Base-by-base conservation (phyloP, 2,888 invertebrate genomes). In the Neria commutata region DNA sequence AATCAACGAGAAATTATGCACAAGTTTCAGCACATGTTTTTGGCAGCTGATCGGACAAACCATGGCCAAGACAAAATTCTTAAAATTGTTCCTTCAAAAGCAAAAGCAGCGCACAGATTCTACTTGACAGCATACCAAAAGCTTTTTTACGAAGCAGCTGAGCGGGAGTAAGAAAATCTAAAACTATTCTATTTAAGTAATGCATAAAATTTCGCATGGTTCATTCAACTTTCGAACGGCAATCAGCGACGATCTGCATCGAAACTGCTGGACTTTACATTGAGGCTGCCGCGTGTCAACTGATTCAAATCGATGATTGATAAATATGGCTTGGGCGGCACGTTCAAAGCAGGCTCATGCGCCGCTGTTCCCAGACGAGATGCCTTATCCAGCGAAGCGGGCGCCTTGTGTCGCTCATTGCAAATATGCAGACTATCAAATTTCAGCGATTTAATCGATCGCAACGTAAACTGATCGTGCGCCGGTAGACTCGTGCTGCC, bases 251-350 rank as follows among this genome's bases (percentile, higher is more conserved):
- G 54, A 29, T 58, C 58, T 3, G 42, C 54, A 54, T 68, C 65
- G 51, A 67, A 65, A 48, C 65, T 65, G 19, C 40, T 71, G 17
- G 72, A 60, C 23, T 74, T 72, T 2, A 72, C 56, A 34, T 86
- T 86, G 49, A 87, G 79, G 56, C 86, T 86, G 33, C 86, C 86
- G 53, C 86, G 83, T 5, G 88, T 87, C 73, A 89, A 84, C 78
- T 87, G 84, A 83, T 89, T 90, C 74, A 90, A 87, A 83, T 90
- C 89, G 64, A 90, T 89, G 68, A 90, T 89, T 24, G 89, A 86
- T 62, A 90, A 83, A 72, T 86, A 85, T n/a, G 89, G 88, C 72
- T 86, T 84, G 5, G 85, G 84, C 23, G 85, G 81, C 37, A 84
- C 80, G 56, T 83, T 82, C 19, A 83, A 26, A 1, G 76, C 74